These are phyloP conservation scores for Malaclemys terrapin DNA, from an alignment of 2,113 vertebrate genomes.

Conservation along the genomic window DNA sequence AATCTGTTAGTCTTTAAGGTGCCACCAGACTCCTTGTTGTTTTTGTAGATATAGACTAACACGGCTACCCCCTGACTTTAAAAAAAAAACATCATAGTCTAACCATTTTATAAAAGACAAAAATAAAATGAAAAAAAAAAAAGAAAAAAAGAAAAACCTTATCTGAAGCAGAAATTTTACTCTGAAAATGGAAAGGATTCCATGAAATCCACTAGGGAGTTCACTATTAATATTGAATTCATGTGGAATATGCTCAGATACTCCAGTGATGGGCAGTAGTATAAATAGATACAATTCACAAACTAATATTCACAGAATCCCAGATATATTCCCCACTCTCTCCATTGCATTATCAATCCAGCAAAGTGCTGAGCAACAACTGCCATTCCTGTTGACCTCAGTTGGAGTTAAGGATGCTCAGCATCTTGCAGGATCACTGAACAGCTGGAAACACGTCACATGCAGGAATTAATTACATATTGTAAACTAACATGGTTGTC, in stretches of 20 bases:
- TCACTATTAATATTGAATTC: not conserved
- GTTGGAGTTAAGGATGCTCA: rapidly evolving
- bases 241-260: not conserved
- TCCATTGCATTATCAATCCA: not conserved
- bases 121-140: not conserved
- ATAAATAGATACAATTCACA: not conserved
- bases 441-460: not conserved
- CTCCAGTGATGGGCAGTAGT: not conserved
- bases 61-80: too few species aligned
- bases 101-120: not conserved
- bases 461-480: not conserved
- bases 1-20: too few species aligned
- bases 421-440: not conserved
- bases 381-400: not conserved
- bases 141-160: not conserved
- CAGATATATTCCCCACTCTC: not conserved
- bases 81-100: not conserved
- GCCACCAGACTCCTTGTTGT: too few species aligned
- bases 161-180: not conserved
- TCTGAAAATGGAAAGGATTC: not conserved
- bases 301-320: not conserved
- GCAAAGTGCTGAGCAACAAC: not conserved
- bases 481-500: not conserved
- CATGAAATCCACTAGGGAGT: not conserved
- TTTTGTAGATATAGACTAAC: too few species aligned